These are phyloP conservation scores for Oppia nitens DNA, from an alignment of 1,140 invertebrate genomes.

Conservation along the genomic window DNA sequence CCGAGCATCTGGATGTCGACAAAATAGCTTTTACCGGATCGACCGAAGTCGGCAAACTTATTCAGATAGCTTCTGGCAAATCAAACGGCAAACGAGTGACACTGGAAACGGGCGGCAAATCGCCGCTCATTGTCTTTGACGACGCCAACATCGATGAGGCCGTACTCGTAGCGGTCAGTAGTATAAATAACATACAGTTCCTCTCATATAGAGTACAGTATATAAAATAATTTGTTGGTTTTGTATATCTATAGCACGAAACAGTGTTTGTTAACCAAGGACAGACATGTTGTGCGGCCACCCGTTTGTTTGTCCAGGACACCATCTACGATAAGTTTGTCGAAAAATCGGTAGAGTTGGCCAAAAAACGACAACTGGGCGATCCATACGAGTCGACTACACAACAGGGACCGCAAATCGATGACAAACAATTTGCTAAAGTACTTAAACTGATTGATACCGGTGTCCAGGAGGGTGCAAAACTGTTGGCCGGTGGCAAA, in stretches of 20 bases:
- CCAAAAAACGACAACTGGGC: slow-evolving; percentile 61
- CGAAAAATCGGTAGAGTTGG: slow-evolving; percentile 37
- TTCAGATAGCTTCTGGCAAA: slow-evolving; percentile 50
- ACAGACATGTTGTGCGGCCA: slow-evolving; percentile 64
- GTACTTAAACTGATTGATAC: slow-evolving; percentile 64
- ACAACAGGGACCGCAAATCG: slow-evolving; percentile 84
- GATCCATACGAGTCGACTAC: slow-evolving; percentile 70
- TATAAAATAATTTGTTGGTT: not conserved
- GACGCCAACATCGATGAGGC: slow-evolving; percentile 43
- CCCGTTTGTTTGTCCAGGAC: slow-evolving; percentile 59
- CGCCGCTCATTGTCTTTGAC: slow-evolving; percentile 39
- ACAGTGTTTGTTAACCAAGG: slow-evolving; percentile 30
- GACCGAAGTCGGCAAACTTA: slow-evolving; percentile 48
- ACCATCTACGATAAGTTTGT: slow-evolving; percentile 91
- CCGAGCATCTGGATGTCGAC: slow-evolving; percentile 34
- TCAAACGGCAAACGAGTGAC: slow-evolving; percentile 62
- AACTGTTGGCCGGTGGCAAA: slow-evolving; percentile 57
- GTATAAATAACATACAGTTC: slow-evolving; percentile 55
- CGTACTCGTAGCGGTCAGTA: too few species aligned
- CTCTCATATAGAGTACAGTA: slow-evolving; percentile 56
- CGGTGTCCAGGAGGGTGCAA: slow-evolving; percentile 77
- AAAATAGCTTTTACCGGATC: slow-evolving; percentile 75
- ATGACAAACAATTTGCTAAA: slow-evolving; percentile 66
- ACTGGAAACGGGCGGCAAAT: slow-evolving; percentile 61
- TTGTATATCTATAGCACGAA: not conserved